phyloP scores from a whole-genome alignment of 2,797 vertebrate genomes.

The Hirundo rustica region DNA sequence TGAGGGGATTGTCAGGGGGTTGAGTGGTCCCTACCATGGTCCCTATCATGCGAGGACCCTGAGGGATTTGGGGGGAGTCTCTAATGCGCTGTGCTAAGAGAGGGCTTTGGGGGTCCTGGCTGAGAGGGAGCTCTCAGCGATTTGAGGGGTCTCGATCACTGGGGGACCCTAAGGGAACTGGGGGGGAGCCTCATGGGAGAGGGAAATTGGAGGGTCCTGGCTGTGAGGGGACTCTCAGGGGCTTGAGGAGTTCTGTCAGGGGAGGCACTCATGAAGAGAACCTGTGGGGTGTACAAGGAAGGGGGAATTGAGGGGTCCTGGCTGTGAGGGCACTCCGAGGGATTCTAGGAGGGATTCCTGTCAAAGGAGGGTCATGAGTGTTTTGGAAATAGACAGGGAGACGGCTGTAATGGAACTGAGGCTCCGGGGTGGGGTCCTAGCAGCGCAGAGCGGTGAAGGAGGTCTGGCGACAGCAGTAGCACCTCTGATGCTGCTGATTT shows the following conservation, averaged over 20 bases:
- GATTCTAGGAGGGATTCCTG: not conserved
- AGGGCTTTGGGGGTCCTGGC: not conserved
- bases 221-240: not conserved
- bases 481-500: not conserved
- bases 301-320: not conserved
- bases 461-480: not conserved
- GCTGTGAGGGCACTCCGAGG: not conserved
- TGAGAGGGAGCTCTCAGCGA: not conserved
- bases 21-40: too few species aligned
- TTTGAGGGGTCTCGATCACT: not conserved
- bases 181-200: too few species aligned
- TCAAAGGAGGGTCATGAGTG: fast-evolving
- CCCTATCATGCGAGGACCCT: not conserved
- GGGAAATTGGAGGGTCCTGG: not conserved
- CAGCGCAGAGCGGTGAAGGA: not conserved
- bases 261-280: not conserved
- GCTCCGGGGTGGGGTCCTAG: not conserved
- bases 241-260: too few species aligned
- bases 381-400: not conserved
- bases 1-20: not conserved
- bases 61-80: not conserved
- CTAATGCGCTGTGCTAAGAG: not conserved
- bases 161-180: not conserved
- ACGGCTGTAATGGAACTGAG: not conserved
- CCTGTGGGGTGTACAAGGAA: not conserved